Percentiles rank a stretch among this genome's conserved stretches.
These are phyloP conservation scores for Coryphaenoides rupestris DNA, from an alignment of 2,113 vertebrate species.

Conservation along the genomic window DNA sequence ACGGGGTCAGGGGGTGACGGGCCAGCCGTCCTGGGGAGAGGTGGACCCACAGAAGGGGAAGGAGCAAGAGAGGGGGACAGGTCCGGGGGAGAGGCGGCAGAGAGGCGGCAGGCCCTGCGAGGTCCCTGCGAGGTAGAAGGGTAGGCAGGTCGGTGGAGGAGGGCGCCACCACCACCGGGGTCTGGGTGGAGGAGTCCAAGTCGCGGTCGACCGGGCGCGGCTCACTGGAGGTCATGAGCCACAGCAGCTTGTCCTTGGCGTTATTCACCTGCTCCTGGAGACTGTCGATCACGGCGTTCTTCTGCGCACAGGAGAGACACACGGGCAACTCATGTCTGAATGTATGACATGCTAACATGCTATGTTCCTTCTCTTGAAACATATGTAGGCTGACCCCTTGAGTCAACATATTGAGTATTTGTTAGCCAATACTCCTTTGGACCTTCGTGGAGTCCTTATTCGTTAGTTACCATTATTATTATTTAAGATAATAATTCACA, in stretches of 20 bases:
- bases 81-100: conserved; percentile 5
- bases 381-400: too few relatives aligned
- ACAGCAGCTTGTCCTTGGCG: conserved; percentile 90
- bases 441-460: too few relatives aligned
- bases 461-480: too few relatives aligned
- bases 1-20: too few relatives aligned
- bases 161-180: conserved; percentile 44
- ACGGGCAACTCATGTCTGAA: too few relatives aligned
- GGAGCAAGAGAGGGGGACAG: conserved; percentile 16
- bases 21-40: conserved; percentile 4
- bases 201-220: conserved; percentile 4
- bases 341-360: too few relatives aligned
- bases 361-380: too few relatives aligned
- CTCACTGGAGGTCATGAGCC: conserved; percentile 78
- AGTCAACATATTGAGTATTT: too few relatives aligned
- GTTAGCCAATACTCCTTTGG: too few relatives aligned
- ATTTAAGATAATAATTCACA: too few relatives aligned
- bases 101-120: too few relatives aligned
- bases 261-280: conserved; percentile 96
- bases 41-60: neutral
- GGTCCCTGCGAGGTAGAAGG: conserved; percentile 37
- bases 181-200: conserved; percentile 54
- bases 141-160: conserved; percentile 41
- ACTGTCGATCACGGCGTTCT: conserved; percentile 90
- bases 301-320: conserved; percentile 72